phyloP scores from a whole-genome alignment of 2,797 vertebrate species.

The Fundulus diaphanus region DNA sequence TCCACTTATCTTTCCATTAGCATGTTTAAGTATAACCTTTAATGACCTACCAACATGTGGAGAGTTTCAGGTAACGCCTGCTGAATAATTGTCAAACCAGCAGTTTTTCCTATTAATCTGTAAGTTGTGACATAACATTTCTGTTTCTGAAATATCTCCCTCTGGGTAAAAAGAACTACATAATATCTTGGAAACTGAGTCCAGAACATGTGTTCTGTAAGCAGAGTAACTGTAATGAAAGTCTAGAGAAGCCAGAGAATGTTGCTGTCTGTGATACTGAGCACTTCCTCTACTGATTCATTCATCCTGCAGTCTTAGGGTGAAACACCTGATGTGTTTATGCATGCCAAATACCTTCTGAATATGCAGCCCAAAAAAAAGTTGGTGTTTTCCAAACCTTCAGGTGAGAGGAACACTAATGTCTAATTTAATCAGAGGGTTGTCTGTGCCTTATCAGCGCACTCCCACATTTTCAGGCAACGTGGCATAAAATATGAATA shows the following conservation, averaged over 20 bases:
- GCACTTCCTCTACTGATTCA: not conserved
- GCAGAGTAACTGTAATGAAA: not conserved
- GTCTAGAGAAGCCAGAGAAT: not conserved
- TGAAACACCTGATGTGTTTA: not conserved
- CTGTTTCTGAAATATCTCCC: too few relatives aligned
- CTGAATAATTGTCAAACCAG: too few relatives aligned
- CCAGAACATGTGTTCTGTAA: too few relatives aligned
- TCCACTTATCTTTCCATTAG: too few relatives aligned
- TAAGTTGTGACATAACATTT: too few relatives aligned
- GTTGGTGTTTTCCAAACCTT: not conserved
- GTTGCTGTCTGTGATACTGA: not conserved
- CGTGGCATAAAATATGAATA: not conserved
- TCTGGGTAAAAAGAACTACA: too few relatives aligned
- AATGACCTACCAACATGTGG: too few relatives aligned
- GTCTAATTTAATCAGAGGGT: not conserved
- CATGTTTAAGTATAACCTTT: too few relatives aligned
- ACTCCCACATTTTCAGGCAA: not conserved
- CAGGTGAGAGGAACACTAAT: not conserved
- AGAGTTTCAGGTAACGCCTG: too few relatives aligned
- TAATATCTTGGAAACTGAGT: too few relatives aligned
- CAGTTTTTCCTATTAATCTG: too few relatives aligned
- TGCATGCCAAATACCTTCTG: not conserved
- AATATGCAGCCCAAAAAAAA: not conserved
- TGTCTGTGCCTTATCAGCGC: not conserved
- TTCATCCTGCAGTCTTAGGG: not conserved